Evolutionary conservation across 2,113 vertebrate species (phyloP).

Genomic region (Brachyistius frenatus): DNA sequence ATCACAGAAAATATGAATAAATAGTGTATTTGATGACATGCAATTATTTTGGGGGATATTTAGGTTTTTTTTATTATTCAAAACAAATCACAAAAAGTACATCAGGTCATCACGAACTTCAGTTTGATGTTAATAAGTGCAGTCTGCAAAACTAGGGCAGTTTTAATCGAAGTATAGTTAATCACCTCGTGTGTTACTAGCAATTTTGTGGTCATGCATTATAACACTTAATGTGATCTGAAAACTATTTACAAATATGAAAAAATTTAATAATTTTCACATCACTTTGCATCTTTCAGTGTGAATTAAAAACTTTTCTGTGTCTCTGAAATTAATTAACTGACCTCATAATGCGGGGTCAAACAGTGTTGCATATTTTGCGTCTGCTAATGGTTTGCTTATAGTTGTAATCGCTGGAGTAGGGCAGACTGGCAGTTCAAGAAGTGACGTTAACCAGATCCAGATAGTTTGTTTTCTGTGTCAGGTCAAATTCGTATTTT

Average conservation of each 20-base stretch:
- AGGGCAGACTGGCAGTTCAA: background rate
- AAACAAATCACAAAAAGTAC: background rate
- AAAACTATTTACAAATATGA: background rate
- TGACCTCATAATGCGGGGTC: background rate
- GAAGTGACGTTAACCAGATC: conserved; percentile 15
- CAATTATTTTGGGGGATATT: background rate
- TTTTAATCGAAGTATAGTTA: background rate
- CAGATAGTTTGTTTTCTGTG: conserved; percentile 4
- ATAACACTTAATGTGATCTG: background rate
- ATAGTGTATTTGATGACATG: background rate
- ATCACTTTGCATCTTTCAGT: background rate
- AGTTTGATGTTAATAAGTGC: too few species aligned
- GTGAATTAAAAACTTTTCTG: background rate
- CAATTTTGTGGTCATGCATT: background rate
- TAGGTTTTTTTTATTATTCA: too few species aligned
- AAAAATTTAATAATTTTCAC: background rate
- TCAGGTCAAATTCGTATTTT: background rate
- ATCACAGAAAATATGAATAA: too few species aligned
- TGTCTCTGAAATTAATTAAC: conserved; percentile 10
- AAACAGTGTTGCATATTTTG: conserved; percentile 1
- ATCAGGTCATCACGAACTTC: background rate
- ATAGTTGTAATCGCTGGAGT: conserved; percentile 1
- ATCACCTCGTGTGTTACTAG: background rate
- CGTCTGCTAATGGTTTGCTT: conserved; percentile 11
- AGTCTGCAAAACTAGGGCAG: background rate